Base-by-base conservation (phyloP, 2,113 vertebrate genomes). In the Gadus chalcogrammus region DNA sequence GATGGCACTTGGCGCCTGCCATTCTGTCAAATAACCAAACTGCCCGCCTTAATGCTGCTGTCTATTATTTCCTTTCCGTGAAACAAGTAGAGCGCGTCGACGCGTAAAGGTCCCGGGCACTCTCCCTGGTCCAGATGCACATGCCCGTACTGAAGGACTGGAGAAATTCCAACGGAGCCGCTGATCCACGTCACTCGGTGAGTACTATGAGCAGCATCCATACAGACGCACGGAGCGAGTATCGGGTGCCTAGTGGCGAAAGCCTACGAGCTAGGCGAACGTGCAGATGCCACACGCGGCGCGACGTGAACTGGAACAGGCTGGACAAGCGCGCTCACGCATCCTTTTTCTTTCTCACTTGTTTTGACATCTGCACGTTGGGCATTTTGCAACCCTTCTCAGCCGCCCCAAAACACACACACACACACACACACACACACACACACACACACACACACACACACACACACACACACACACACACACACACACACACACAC, bases 1-100 rank as follows among this genome's bases (percentile, higher is more conserved):
- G 82, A 77, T 91, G 87, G 80, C 88, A 85, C 87, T 90, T 89
- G 65, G 87, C 86, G 22, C 88, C 89, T 56, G 90, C 87, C 90
- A 91, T 91, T 72, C 82, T 78, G 64, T 67, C 65, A 53, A 79
- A 76, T 1, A 69, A 22, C 67, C 64, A 69, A 82, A 79, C 59
- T 79, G 74, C 76, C 79, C 70, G 35, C 55, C 58, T 17, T 35
- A 9, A 4, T 31, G 48, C 5, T 31, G 48, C 78, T 82, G 79
- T 72, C 58, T 80, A 78, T 78, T 80, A 67, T 17, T 64, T 56
- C 12, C 9, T 48, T 48, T 48, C 8, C 9, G 70, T 38, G 61
- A 52, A 35, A 69, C 3, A 58, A 58, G 68, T 56, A 28, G 64
- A 82, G 73, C 69, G 68, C 67, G 31, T 70, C 31, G 67, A 82